Evolutionary conservation across 2,888 invertebrate genomes (phyloP), one percentile per base, ranked within the genome.

Genomic region (Dexiosoma caninum): DNA sequence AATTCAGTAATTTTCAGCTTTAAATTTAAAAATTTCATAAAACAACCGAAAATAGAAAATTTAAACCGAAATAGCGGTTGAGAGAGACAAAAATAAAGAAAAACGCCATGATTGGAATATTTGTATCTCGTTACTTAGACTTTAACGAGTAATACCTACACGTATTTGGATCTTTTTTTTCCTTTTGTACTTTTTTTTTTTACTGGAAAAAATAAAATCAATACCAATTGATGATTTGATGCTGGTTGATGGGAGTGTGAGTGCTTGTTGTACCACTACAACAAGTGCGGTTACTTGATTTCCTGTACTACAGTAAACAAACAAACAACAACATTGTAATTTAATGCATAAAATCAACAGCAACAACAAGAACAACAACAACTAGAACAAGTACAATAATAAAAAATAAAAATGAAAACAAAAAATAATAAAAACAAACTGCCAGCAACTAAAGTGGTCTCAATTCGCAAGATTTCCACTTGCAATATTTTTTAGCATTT

Each of bases 211-310:
- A 42, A 27, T 27, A 57, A 59, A 42, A 70, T 70, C 57, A 57
- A 69, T 70, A 51, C 1, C 40, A 67, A 67, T 60, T 67, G 75
- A 75, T 67, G 75, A 75, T 75, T 67, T 75, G 75, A 67, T 60
- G 75, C 67, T 59, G 75, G 67, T 35, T 49, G 57, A 49, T 46
- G 21, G 32, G 14, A 21, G 37, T 16, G n/a, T 55, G 16, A 9
- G 7, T 37, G 35, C 32, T 49, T 59, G n/a, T 51, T 57, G 55
- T 27, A 3, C 12, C 2, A 32, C 42, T 59, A 44, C 8, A 76
- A 53, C 66, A 74, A 81, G 77, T 77, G 75, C 59, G 79, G 70
- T 76, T 60, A 46, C 55, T 60, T 71, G 62, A 81, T 81, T 81
- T 81, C 81, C 81, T 81, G 77, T 74, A 77, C 42, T 57, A 67